Evolutionary conservation across 2,888 invertebrate genomes (phyloP), one percentile per base, ranked within the genome.

Genomic region (Pyrgus malvae): DNA sequence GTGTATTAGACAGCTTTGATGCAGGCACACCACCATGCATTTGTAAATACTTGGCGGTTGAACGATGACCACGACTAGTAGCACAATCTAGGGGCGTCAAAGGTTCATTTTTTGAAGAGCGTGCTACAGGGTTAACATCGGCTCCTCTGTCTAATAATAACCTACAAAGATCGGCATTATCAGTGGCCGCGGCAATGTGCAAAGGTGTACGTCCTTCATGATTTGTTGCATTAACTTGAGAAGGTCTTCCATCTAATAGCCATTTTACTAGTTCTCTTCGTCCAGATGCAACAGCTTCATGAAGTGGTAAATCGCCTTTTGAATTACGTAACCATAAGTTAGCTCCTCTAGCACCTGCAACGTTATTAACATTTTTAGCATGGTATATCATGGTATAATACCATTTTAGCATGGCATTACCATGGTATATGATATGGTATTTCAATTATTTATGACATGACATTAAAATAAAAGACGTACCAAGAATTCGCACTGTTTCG

Each of bases 201-300:
- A 99, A 86, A 14, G 98, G 94, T 16, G 97, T 97, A 57, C 98
- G 93, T 0, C 99, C 99, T 74, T 98, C 98, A 67, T 96, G 96
- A 75, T 99, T 99, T 2, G 96, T 94, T 41, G 95, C 96, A 81
- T 94, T 98, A 44, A 97, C 94, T 69, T 94, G 95, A 67, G 96
- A 95, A 1, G 97, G 95, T 58, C 96, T 92, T 67, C 96, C 95
- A 46, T 94, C 93, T 53, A 98, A 88, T 37, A 99, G 85, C 98
- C 98, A 98, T 68, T 95, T 93, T 0, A 98, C 95, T 56, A 98
- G 80, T 70, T 97, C 97, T 61, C 96, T 93, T 59, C 98, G 92
- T 0, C 98, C 98, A 0, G 98, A 97, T 35, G 96, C 94, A 0
- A 98, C 96, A 0, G 99, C 99, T 84, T 99, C 99, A 76, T 99